These are phyloP conservation scores for Hydrotaea cyrtoneurina DNA, from an alignment of 2,888 invertebrate species.

Conservation along the genomic window DNA sequence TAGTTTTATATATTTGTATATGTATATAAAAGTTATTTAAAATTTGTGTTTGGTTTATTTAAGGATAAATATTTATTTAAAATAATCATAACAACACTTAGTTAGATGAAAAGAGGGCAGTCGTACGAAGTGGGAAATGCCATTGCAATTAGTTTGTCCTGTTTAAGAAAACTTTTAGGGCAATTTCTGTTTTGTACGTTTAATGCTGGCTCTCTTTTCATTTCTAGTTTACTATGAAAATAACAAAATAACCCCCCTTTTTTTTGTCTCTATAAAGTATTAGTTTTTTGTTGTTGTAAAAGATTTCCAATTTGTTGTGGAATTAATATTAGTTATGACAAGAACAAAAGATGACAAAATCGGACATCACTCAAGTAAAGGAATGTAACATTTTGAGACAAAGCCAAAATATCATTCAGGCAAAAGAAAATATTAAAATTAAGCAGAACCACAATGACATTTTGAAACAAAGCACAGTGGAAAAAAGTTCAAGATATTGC, in stretches of 20 bases:
- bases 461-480: too few relatives aligned
- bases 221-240: constrained; percentile 9
- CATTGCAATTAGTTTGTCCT: background rate
- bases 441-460: too few relatives aligned
- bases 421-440: too few relatives aligned
- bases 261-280: constrained; percentile 41
- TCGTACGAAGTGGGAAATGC: background rate
- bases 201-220: background rate
- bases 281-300: constrained; percentile 8
- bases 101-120: constrained; percentile 27
- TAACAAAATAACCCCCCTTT: constrained; percentile 51
- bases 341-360: too few relatives aligned
- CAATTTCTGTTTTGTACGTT: background rate
- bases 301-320: constrained; percentile 17
- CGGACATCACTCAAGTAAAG: too few relatives aligned
- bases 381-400: too few relatives aligned
- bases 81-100: constrained; percentile 59
- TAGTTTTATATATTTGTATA: constrained; percentile 68
- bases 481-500: too few relatives aligned
- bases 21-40: constrained; percentile 61
- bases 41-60: constrained; percentile 57
- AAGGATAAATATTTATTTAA: constrained; percentile 43
- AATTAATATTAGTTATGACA: constrained; percentile 50
- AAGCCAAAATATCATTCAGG: too few relatives aligned
- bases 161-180: too few relatives aligned